These are phyloP conservation scores for Cenopis cana DNA, from an alignment of 2,888 invertebrate genomes.

Conservation along the genomic window DNA sequence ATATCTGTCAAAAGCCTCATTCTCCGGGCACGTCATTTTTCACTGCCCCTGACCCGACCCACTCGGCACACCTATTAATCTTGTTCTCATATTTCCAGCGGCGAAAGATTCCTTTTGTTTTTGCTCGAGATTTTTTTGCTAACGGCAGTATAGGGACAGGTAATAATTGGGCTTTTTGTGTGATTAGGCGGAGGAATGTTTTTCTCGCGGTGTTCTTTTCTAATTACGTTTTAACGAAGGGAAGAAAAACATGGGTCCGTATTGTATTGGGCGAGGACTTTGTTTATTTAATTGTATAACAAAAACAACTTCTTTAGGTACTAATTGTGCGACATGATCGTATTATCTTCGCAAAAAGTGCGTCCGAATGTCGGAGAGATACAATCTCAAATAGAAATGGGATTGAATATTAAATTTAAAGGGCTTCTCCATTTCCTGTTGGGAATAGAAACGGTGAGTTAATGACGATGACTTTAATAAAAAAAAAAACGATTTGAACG, in stretches of 20 bases:
- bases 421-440: not conserved
- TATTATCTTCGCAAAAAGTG: too few species aligned
- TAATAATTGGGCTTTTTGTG: slow-evolving; percentile 30
- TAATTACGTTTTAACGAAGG: slow-evolving; percentile 4
- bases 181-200: slow-evolving; percentile 40
- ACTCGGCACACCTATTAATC: slow-evolving; percentile 62
- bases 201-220: slow-evolving; percentile 47
- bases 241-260: not conserved
- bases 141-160: slow-evolving; percentile 20
- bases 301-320: too few species aligned
- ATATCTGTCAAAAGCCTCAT: slow-evolving; percentile 51
- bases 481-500: too few species aligned
- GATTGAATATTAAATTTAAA: not conserved
- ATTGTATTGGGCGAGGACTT: not conserved
- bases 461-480: not conserved
- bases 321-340: too few species aligned
- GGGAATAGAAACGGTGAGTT: not conserved
- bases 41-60: slow-evolving; percentile 56
- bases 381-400: not conserved
- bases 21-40: slow-evolving; percentile 57
- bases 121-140: slow-evolving; percentile 47
- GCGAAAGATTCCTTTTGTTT: slow-evolving; percentile 49
- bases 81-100: slow-evolving; percentile 69
- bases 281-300: not conserved
- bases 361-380: not conserved